Conservation (phyloP, 2,888 invertebrate species). For the Scaptomyza polygonia region DNA sequence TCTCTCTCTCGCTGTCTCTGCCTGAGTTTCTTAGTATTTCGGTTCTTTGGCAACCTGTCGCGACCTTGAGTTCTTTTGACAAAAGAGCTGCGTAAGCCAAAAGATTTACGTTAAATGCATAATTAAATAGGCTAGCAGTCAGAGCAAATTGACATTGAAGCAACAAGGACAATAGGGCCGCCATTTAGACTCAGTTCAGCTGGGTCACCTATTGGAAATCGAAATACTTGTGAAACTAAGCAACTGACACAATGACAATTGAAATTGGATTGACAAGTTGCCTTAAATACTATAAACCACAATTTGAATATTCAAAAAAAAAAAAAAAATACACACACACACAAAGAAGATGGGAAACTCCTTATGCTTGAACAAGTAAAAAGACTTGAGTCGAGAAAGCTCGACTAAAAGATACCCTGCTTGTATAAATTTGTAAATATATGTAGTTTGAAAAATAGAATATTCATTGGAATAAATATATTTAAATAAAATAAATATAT, state of each 20-base stretch:
- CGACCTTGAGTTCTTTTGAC: constrained; percentile 63
- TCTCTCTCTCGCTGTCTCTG: neutral
- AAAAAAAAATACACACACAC: too few relatives aligned
- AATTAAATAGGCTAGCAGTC: constrained; percentile 61
- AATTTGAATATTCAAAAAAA: neutral
- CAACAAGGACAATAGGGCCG: constrained; percentile 9
- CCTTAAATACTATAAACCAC: neutral
- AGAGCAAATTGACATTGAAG: constrained; percentile 49
- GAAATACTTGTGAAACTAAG: constrained; percentile 40
- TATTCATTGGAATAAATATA: too few relatives aligned
- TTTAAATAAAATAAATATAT: too few relatives aligned
- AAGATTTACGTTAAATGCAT: constrained; percentile 66
- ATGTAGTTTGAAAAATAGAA: too few relatives aligned
- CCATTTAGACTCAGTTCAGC: neutral
- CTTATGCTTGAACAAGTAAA: neutral
- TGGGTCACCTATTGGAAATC: constrained; percentile 52
- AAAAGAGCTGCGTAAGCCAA: constrained; percentile 68
- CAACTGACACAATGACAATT: constrained; percentile 41
- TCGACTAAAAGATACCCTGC: too few relatives aligned
- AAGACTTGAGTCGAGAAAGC: too few relatives aligned
- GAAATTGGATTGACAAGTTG: constrained; percentile 25
- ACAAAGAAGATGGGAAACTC: neutral
- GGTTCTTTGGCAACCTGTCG: constrained; percentile 54
- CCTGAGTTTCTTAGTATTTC: neutral
- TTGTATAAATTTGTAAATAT: too few relatives aligned